Percentiles rank a stretch among this genome's conserved stretches.
Conservation (phyloP, 2,888 invertebrate species). For the Nebria salina region DNA sequence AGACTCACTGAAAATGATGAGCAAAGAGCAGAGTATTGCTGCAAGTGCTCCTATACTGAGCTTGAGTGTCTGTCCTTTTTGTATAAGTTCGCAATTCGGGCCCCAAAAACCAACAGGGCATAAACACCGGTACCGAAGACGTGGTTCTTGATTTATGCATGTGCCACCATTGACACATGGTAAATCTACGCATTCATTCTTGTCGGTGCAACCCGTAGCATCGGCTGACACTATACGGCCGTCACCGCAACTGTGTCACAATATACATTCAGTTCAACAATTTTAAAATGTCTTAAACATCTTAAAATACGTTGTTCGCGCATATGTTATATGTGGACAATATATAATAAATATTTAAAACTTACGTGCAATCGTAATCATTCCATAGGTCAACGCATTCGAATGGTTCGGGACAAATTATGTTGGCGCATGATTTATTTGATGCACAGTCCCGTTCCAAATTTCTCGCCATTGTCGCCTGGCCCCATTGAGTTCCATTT, state of each 20-base stretch:
- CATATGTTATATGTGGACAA: too few relatives aligned
- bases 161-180: conserved; percentile 94
- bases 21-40: conserved; percentile 95
- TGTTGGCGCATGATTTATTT: conserved; percentile 93
- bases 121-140: conserved; percentile 85
- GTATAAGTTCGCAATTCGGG: conserved; percentile 91
- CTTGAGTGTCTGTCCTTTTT: conserved; percentile 94
- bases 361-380: conserved; percentile 97
- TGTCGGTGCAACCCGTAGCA: conserved; percentile 92
- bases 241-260: conserved; percentile 84
- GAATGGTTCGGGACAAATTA: conserved; percentile 92
- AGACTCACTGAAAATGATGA: conserved; percentile 93
- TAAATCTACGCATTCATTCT: conserved; percentile 93
- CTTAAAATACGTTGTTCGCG: too few relatives aligned
- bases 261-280: conserved; percentile 54
- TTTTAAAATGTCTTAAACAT: too few relatives aligned
- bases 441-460: conserved; percentile 93
- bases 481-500: conserved; percentile 96
- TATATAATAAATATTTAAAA: too few relatives aligned
- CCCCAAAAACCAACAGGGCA: conserved; percentile 95
- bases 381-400: conserved; percentile 98
- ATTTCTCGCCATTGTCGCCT: conserved; percentile 93
- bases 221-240: conserved; percentile 86
- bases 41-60: conserved; percentile 97
- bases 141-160: conserved; percentile 91